Evolutionary conservation across 2,113 vertebrate genomes (phyloP), one percentile per base, ranked within the genome.

Genomic region (Leucopsar rothschildi): DNA sequence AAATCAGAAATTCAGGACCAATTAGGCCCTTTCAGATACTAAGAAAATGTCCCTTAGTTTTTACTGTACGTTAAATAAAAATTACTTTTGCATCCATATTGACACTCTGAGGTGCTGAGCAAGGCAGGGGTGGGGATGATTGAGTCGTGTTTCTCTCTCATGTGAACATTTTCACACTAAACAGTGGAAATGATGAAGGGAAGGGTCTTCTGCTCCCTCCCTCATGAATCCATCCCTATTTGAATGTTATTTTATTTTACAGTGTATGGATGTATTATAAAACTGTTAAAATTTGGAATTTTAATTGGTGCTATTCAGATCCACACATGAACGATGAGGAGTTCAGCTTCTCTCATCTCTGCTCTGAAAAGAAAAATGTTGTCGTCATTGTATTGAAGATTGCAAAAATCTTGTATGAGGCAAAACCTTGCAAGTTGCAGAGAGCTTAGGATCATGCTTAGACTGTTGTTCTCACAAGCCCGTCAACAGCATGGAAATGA

Each of bases 1-100:
- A 82, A 82, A 89, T 65, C 49, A 82, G 37, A 91, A 95, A 91
- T 44, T 72, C 65, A 91, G 39, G 90, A 85, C 22, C 33, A 45
- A 72, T 89, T 82, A 82, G 11, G 9, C 7, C 11, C 10, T 82
- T 82, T 31, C 33, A 59, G 9, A 45, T 82, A 82, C 61, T 42
- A 80, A 88, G 29, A 5, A 86, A 93, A 68, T 11, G 3, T 31
- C 25, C 52, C 61, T 33, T 47, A 82, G 53, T 52, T 92, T 70
- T 88, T 68, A 15, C 47, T 64, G 12, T 66, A 31, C 27, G 15
- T 93, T 83, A 84, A 83, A 39, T 80, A 80, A 93, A 86, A 23
- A 59, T 83, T 60, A 29, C 19, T 83, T 77, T 73, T 77, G 25
- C 24, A 57, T 57, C 29, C 16, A 28, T 33, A 35, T 31, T 47